phyloP scores from a whole-genome alignment of 2,797 vertebrate species.

The Pelochelys cantorii region DNA sequence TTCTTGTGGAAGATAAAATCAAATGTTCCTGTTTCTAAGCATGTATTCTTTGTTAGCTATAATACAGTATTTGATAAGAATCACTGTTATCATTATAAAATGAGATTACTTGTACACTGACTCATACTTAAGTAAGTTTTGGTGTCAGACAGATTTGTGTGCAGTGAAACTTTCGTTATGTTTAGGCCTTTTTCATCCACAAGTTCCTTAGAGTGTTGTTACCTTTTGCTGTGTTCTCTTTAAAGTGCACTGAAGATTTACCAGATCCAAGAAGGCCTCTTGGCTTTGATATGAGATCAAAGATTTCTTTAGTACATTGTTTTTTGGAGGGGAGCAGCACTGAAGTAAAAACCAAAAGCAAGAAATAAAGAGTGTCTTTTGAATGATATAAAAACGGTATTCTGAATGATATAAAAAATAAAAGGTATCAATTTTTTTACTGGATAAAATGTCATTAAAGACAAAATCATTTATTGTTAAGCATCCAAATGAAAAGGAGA shows the following conservation, averaged over 20 bases:
- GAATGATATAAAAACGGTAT: not conserved
- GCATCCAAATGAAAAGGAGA: not conserved
- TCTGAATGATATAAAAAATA: not conserved
- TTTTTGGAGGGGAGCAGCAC: not conserved
- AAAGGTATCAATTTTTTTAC: not conserved
- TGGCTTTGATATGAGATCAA: not conserved
- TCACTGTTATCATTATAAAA: not conserved
- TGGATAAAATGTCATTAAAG: not conserved
- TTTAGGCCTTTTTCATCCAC: not conserved
- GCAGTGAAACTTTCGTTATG: not conserved
- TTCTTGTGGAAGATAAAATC: not conserved
- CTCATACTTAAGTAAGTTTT: not conserved
- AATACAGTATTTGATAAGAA: not conserved
- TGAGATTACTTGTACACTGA: not conserved
- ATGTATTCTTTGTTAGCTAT: not conserved
- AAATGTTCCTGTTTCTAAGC: not conserved
- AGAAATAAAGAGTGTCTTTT: not conserved
- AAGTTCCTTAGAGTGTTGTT: not conserved
- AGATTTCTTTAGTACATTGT: not conserved
- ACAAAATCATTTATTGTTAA: not conserved
- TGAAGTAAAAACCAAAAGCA: not conserved
- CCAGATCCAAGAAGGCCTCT: not conserved
- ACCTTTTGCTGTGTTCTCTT: not conserved
- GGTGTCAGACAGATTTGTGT: not conserved
- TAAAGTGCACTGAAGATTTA: not conserved